Evolutionary conservation across 1,140 invertebrate genomes (phyloP).

Genomic region (Solenopsis invicta): DNA sequence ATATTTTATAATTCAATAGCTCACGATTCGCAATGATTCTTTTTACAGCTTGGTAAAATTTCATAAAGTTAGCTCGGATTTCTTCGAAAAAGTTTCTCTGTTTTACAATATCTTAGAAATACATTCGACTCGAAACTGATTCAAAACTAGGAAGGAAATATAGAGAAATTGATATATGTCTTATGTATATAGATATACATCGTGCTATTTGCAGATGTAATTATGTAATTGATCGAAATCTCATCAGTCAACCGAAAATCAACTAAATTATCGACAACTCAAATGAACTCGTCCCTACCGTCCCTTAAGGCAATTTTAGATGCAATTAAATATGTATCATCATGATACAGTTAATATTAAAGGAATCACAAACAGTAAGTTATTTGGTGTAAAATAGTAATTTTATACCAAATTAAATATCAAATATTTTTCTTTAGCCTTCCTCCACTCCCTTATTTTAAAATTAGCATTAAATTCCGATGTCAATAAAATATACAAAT

Average conservation of each 20-base stretch:
- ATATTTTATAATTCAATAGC: not conserved
- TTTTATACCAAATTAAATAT: conserved; percentile 7
- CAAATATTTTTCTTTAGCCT: not conserved
- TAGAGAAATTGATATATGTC: not conserved
- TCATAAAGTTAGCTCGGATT: not conserved
- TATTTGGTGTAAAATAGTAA: too few species aligned
- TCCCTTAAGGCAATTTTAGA: not conserved
- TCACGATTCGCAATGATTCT: not conserved
- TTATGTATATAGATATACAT: not conserved
- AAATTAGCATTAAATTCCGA: not conserved
- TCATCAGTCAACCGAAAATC: conserved; percentile 18
- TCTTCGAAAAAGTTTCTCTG: not conserved
- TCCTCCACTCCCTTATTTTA: too few species aligned
- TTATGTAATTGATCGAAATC: conserved; percentile 50
- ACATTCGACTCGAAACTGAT: not conserved
- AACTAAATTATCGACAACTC: conserved; percentile 29
- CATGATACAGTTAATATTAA: not conserved
- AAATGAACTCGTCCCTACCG: not conserved
- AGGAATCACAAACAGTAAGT: not conserved
- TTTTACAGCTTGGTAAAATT: not conserved
- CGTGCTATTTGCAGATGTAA: conserved; percentile 32
- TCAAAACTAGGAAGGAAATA: conserved; percentile 8
- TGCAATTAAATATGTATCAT: conserved; percentile 35
- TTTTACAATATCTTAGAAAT: not conserved
- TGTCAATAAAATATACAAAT: not conserved